Evolutionary conservation across 1,140 invertebrate species (phyloP), one percentile per base, ranked within the genome.

Genomic region (Aphelenchoides besseyi): DNA sequence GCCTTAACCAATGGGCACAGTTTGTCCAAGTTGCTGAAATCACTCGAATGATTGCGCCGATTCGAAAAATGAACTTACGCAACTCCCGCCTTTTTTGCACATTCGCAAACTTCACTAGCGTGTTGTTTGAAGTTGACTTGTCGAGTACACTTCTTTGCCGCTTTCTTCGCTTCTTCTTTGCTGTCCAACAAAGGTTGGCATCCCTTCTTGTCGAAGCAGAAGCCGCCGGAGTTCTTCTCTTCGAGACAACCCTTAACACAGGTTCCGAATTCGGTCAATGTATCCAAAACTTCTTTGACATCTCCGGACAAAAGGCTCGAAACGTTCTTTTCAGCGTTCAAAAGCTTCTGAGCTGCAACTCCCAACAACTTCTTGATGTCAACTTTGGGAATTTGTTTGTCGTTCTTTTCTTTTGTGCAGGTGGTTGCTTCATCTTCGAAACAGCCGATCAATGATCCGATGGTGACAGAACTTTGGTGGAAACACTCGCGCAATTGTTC

Each of bases 201-300:
- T 26, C 33, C 30, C 32, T 66, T 66, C 63, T 66, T 33, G 28
- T 72, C 70, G 32, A 72, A 72, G 30, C 70, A 72, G 70, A 72
- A 72, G 26, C 70, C 70, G 2, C 33, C 33, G 26, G 71, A 2
- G 70, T 72, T 72, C 53, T 72, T 72, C 37, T 72, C 48, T 28
- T 54, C 30, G 12, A 72, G 3, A 30, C 70, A 72, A 30, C 73
- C 37, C 37, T 72, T 72, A 30, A 72, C 70, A 29, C 70, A 72
- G 18, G 33, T 30, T 26, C 66, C 70, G 52, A 73, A 53, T 23
- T 72, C 69, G 1, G 23, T 37, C 0, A 54, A 28, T 1, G 70
- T 73, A 26, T 55, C 70, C n/a, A 72, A 28, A 5, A 72, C 30
- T 32, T 37, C n/a, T 53, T 66, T 33, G 30, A 66, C 30, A 2